Percentiles rank a stretch among this genome's conserved stretches.
phyloP scores from a whole-genome alignment of 2,888 invertebrate species.

The Tethea ocularis region DNA sequence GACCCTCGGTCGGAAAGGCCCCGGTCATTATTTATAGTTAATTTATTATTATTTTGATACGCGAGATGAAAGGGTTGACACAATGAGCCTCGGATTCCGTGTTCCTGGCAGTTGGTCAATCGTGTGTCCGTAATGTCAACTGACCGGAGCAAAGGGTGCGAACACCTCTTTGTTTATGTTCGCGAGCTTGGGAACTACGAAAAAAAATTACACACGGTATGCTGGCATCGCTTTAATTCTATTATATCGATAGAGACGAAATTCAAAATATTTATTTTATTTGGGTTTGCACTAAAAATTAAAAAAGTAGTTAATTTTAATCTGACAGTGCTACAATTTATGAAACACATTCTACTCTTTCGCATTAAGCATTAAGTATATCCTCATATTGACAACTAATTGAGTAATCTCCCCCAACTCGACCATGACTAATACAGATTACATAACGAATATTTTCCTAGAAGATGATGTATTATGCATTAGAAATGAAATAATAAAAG shows the following conservation, averaged over 20 bases:
- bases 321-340: no score
- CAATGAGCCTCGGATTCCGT: conserved; percentile 68
- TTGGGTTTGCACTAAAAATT: no score
- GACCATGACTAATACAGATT: background rate
- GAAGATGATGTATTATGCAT: background rate
- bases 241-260: no score
- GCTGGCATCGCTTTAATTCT: background rate
- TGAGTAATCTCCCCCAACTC: background rate
- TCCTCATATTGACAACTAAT: background rate
- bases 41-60: conserved; percentile 83
- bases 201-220: conserved; percentile 13
- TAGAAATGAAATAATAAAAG: background rate
- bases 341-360: no score
- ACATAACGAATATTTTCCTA: background rate
- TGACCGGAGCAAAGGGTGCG: conserved; percentile 45
- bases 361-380: no score
- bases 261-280: no score
- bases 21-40: conserved; percentile 77
- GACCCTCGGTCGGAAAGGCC: conserved; percentile 45
- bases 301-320: no score
- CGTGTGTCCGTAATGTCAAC: conserved; percentile 46
- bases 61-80: conserved; percentile 75
- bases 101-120: conserved; percentile 70
- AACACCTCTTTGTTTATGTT: conserved; percentile 45
- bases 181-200: conserved; percentile 49